Evolutionary conservation across 2,113 vertebrate genomes (phyloP).

Genomic region (Vulpes ferrilata): DNA sequence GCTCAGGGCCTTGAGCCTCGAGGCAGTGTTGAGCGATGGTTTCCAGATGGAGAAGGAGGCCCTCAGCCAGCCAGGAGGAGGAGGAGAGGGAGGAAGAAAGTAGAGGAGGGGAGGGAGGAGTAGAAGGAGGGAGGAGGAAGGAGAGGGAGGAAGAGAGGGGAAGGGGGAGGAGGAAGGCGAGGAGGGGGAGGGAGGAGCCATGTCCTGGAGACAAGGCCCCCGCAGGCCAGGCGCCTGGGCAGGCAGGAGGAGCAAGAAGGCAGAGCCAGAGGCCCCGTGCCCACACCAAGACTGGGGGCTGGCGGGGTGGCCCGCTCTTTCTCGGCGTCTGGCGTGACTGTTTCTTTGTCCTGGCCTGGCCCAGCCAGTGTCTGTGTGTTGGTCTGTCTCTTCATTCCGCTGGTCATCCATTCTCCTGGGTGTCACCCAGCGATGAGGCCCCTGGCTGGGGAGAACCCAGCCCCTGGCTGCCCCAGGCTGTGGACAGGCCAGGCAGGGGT

Average conservation of each 20-base stretch:
- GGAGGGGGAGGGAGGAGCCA: no score
- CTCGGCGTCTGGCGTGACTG: accelerated
- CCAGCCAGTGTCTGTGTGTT: background rate
- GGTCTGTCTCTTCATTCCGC: background rate
- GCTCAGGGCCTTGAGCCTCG: constrained; percentile 7
- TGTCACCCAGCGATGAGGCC: background rate
- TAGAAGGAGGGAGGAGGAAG: no score
- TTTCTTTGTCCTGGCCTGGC: background rate
- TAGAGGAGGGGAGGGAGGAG: no score
- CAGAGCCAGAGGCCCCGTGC: background rate
- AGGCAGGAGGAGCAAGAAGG: background rate
- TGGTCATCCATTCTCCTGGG: background rate
- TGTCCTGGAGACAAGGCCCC: no score
- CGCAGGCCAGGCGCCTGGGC: background rate
- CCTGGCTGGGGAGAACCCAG: background rate
- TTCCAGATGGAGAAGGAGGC: constrained; percentile 65
- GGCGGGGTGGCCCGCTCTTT: background rate
- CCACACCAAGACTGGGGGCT: background rate
- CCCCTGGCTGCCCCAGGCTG: accelerated
- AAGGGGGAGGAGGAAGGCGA: no score
- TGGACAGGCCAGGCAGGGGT: accelerated
- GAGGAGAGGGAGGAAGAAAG: no score
- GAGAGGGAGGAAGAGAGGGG: accelerated
- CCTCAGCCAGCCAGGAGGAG: background rate
- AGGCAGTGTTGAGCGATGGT: constrained; percentile 38